phyloP scores from a whole-genome alignment of 2,888 invertebrate species.

The Scelioninae gen. 1 region DNA sequence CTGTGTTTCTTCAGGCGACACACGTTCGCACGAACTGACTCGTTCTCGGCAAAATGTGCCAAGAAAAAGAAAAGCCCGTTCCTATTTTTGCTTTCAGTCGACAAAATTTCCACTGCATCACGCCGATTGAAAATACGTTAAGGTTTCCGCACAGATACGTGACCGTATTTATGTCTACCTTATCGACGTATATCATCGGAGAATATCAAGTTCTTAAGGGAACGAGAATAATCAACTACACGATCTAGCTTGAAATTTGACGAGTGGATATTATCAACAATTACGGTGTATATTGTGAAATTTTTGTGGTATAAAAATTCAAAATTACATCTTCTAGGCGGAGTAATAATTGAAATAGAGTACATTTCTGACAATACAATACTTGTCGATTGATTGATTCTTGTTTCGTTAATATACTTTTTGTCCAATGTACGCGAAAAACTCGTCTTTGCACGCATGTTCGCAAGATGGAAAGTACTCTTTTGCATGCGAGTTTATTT shows the following conservation, averaged over 20 bases:
- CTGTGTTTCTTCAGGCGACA: constrained; percentile 77
- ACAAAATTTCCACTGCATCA: constrained; percentile 59
- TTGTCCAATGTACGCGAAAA: no score
- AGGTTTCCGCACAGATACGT: constrained; percentile 58
- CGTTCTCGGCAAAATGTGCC: constrained; percentile 48
- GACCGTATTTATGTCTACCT: constrained; percentile 56
- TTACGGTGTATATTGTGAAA: no score
- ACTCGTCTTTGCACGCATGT: no score
- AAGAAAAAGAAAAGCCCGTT: constrained; percentile 55
- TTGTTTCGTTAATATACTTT: no score
- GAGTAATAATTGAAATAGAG: no score
- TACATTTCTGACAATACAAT: no score
- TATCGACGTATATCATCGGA: constrained; percentile 33
- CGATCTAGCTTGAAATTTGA: background rate
- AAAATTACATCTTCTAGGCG: no score
- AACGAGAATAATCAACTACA: constrained; percentile 22
- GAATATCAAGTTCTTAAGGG: constrained; percentile 28
- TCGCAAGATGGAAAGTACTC: no score
- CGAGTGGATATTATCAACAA: no score
- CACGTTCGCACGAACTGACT: constrained; percentile 59
- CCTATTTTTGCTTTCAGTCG: constrained; percentile 53
- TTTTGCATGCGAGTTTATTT: no score
- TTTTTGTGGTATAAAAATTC: no score
- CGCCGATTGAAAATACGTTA: constrained; percentile 58
- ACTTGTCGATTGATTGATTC: no score